Conservation (phyloP, 2,888 invertebrate species). For the Autographa pulchrina region DNA sequence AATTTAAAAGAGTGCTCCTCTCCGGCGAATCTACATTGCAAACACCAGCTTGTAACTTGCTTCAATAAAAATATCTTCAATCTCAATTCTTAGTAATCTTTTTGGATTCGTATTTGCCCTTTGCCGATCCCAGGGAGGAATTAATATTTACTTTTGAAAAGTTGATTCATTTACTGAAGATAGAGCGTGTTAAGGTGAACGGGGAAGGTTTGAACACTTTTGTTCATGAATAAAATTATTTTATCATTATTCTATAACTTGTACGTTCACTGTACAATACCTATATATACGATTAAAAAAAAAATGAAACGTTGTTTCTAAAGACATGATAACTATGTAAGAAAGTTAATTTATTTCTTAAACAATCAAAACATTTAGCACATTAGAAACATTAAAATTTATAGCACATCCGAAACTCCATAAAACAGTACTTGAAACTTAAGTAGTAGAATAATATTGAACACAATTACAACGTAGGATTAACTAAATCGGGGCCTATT, state of each 20-base stretch:
- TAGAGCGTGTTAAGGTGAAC: background rate
- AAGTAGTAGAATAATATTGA: slow-evolving; percentile 22
- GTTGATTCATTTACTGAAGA: slow-evolving; percentile 14
- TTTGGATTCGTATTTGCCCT: slow-evolving; percentile 40
- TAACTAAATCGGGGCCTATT: slow-evolving; percentile 21
- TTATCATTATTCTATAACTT: too few species aligned
- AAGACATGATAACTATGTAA: too few species aligned
- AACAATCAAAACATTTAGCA: background rate
- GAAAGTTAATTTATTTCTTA: too few species aligned
- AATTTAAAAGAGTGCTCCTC: slow-evolving; percentile 57
- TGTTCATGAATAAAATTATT: too few species aligned
- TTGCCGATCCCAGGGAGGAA: slow-evolving; percentile 24
- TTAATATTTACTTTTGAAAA: slow-evolving; percentile 35
- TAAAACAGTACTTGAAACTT: background rate
- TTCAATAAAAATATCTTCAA: slow-evolving; percentile 51
- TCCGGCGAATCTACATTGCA: slow-evolving; percentile 51
- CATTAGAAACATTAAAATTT: background rate
- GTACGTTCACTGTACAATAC: too few species aligned
- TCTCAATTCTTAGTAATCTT: slow-evolving; percentile 54
- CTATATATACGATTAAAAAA: too few species aligned
- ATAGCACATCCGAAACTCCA: background rate
- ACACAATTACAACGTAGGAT: slow-evolving; percentile 44
- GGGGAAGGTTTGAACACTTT: background rate
- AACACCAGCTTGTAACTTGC: slow-evolving; percentile 51
- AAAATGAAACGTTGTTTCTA: too few species aligned